Percentiles rank a stretch among this genome's conserved stretches.
phyloP scores from a whole-genome alignment of 2,113 vertebrate species.

The Poeciliopsis occidentalis region DNA sequence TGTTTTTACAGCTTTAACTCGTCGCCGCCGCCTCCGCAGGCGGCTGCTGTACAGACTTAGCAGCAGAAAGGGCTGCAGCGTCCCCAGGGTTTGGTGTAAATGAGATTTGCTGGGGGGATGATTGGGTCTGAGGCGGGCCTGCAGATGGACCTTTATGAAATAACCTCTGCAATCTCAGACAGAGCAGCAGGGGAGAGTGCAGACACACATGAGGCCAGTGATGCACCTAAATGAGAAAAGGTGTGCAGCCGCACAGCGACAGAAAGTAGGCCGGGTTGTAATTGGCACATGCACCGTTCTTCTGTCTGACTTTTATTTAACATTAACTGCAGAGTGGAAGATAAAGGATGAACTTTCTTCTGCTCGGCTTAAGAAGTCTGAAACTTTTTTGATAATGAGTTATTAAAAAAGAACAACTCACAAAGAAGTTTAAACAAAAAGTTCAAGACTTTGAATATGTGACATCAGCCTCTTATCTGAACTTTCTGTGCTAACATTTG shows the following conservation, averaged over 20 bases:
- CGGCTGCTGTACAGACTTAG: slow-evolving; percentile 41
- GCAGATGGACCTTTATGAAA: slow-evolving; percentile 69
- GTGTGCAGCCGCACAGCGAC: slow-evolving; percentile 18
- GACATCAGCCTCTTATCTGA: neutral
- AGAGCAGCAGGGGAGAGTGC: slow-evolving; percentile 49
- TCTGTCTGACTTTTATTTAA: neutral
- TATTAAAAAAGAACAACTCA: too few relatives aligned
- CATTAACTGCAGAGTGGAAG: neutral
- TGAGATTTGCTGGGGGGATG: slow-evolving; percentile 72
- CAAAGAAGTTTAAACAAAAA: too few relatives aligned
- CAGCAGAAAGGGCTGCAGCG: slow-evolving; percentile 54
- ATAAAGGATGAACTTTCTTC: neutral
- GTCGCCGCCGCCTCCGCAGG: slow-evolving; percentile 22
- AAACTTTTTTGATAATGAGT: neutral
- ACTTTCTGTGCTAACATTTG: neutral
- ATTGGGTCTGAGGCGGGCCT: slow-evolving; percentile 65
- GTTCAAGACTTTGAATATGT: neutral
- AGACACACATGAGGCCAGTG: slow-evolving; percentile 17
- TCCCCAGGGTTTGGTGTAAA: slow-evolving; percentile 62
- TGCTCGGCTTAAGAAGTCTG: neutral
- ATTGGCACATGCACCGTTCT: slow-evolving; percentile 1
- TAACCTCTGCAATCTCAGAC: slow-evolving; percentile 65
- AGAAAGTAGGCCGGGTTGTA: slow-evolving; percentile 14
- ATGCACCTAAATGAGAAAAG: slow-evolving; percentile 29
- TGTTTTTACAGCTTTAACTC: slow-evolving; percentile 19